Evolutionary conservation across 2,113 vertebrate species (phyloP), one percentile per base, ranked within the genome.

Genomic region (Oreocharis arfaki): DNA sequence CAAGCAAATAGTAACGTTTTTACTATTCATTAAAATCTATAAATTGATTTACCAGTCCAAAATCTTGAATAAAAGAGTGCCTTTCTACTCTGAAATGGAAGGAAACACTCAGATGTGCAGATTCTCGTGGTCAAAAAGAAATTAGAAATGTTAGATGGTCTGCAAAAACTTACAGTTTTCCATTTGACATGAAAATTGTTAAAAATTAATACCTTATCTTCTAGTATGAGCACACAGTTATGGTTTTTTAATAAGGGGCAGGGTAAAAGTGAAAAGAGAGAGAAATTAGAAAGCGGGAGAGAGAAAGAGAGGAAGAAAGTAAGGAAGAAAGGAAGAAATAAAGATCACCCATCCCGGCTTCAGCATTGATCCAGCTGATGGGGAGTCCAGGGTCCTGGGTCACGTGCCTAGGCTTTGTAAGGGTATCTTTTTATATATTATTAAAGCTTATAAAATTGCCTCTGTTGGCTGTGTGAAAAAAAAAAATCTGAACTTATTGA

Each of bases 381-480:
- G 16, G 4, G 5, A 46, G n/a, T 53, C 24, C 24, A 68, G 16
- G 20, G 13, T 46, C 33, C 52, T 59, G 19, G 19, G 9, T 28
- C 16, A n/a, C 24, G 5, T 60, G 28, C 16, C n/a, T 46, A 23
- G 7, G 16, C 7, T 53, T 53, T 37, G 3, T 41, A 50, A 46
- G 4, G 8, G 5, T 67, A 21, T 28, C 4, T 59, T 67, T 39
- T 52, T 16, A 24, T 15, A 30, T 27, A 53, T 44, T 76, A 86
- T 44, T 76, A 59, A 70, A 46, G 2, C 2, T 64, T 84, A 46
- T 59, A 57, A 76, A 93, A 65, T 7, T 61, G 18, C 5, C 6
- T 71, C 59, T 61, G 11, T 14, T 44, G 15, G 1, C 8, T 71
- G 4, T 46, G 28, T 20, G 7, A 0, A 2, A 3, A n/a, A 41